Evolutionary conservation across 1,140 invertebrate genomes (phyloP).

Genomic region (Trichonephila clavata): DNA sequence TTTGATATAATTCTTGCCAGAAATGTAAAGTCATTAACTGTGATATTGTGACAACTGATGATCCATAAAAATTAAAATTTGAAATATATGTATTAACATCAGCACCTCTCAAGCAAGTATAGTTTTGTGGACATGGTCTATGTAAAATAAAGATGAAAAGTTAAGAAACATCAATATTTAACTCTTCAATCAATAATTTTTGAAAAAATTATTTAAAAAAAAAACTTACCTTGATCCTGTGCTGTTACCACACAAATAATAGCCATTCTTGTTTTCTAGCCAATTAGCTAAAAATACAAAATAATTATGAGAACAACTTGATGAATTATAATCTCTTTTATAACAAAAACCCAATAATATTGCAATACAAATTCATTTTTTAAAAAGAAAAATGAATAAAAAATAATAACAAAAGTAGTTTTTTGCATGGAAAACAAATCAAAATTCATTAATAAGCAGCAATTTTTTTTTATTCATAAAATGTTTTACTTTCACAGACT

Average conservation of each 20-base stretch:
- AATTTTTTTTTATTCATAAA: too few species aligned
- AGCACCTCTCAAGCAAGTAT: slow-evolving; percentile 69
- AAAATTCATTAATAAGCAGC: too few species aligned
- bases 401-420: too few species aligned
- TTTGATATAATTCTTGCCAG: slow-evolving; percentile 75
- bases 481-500: too few species aligned
- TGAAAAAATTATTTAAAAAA: not conserved
- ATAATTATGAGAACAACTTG: not conserved
- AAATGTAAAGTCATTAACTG: slow-evolving; percentile 74
- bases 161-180: not conserved
- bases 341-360: too few species aligned
- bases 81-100: slow-evolving; percentile 69
- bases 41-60: slow-evolving; percentile 70
- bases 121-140: slow-evolving; percentile 60
- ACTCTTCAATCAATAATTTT: not conserved
- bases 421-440: too few species aligned
- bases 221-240: slow-evolving; percentile 65
- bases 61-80: slow-evolving; percentile 74
- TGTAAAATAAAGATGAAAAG: not conserved
- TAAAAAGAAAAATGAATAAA: too few species aligned
- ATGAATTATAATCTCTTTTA: too few species aligned
- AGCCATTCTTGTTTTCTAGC: slow-evolving; percentile 68
- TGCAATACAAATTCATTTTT: too few species aligned
- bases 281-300: slow-evolving; percentile 68
- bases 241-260: slow-evolving; percentile 70